These are phyloP conservation scores for Plectrocnemia conspersa DNA, from an alignment of 1,140 invertebrate genomes.

Conservation along the genomic window DNA sequence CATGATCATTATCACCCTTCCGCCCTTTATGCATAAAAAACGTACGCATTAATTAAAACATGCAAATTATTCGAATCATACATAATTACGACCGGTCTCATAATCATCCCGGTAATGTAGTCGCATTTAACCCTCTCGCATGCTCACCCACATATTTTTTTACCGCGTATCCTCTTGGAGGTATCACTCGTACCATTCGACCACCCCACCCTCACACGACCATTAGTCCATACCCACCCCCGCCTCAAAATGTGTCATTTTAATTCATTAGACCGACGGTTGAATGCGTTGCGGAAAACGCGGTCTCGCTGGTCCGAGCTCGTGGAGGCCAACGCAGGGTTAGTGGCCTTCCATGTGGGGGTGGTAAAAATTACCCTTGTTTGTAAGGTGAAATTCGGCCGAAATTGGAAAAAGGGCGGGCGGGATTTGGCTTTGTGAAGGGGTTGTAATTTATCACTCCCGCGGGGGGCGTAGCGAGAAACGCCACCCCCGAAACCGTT, in stretches of 20 bases:
- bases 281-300: conserved; percentile 18
- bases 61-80: conserved; percentile 14
- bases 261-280: conserved; percentile 30
- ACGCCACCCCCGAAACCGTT: too few species aligned
- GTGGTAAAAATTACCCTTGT: conserved; percentile 20
- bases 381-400: conserved; percentile 18
- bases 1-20: too few species aligned
- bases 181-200: background rate
- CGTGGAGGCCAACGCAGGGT: background rate
- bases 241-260: conserved; percentile 28
- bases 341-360: background rate
- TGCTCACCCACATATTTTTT: too few species aligned
- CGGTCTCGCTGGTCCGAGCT: conserved; percentile 14
- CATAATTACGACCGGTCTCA: conserved; percentile 16
- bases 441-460: conserved; percentile 25
- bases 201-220: background rate
- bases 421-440: conserved; percentile 16
- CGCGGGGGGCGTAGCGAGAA: conserved; percentile 1
- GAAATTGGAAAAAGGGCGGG: conserved; percentile 19
- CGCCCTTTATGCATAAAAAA: too few species aligned
- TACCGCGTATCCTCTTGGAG: too few species aligned
- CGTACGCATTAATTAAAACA: conserved; percentile 5
- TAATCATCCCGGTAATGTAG: conserved; percentile 17
- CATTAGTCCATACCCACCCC: conserved; percentile 11
- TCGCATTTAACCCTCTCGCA: conserved; percentile 14